These are phyloP conservation scores for Amphiprion percula DNA, from an alignment of 2,113 vertebrate species.

Conservation along the genomic window DNA sequence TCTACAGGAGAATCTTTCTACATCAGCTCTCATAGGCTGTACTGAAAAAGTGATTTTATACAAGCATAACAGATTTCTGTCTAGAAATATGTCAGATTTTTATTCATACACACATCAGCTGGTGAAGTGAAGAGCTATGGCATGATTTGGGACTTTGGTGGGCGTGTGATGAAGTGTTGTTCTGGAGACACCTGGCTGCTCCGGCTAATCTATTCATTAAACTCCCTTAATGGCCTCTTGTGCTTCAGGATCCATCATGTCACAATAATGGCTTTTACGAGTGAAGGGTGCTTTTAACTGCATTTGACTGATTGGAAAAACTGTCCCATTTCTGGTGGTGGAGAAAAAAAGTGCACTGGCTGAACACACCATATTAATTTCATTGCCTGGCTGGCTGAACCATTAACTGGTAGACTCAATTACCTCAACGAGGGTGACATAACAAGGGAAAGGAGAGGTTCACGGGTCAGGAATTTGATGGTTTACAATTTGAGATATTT, in stretches of 20 bases:
- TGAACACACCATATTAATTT: constrained; percentile 65
- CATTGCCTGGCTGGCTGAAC: constrained; percentile 30
- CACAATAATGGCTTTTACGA: constrained; percentile 62
- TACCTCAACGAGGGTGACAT: constrained; percentile 48
- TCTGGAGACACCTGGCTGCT: constrained; percentile 71
- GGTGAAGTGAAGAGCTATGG: not conserved
- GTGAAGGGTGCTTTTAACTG: constrained; percentile 64
- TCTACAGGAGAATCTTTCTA: constrained; percentile 7
- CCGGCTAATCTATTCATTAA: constrained; percentile 69
- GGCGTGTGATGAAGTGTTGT: constrained; percentile 62
- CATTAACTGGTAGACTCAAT: constrained; percentile 58
- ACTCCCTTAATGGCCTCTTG: constrained; percentile 68
- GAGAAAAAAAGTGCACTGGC: constrained; percentile 22
- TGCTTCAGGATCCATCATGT: constrained; percentile 69
- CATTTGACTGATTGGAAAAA: constrained; percentile 64
- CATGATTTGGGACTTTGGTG: constrained; percentile 16
- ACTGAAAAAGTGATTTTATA: not conserved
- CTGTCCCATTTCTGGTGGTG: constrained; percentile 37
- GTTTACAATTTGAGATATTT: constrained; percentile 35
- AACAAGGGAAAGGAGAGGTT: constrained; percentile 43
- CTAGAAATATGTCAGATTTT: not conserved
- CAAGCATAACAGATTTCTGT: not conserved
- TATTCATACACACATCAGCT: not conserved
- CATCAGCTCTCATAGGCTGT: not conserved
- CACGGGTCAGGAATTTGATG: constrained; percentile 50